Evolutionary conservation across 2,888 invertebrate species (phyloP), one percentile per base, ranked within the genome.

Genomic region (Lycocerus yunnanus): DNA sequence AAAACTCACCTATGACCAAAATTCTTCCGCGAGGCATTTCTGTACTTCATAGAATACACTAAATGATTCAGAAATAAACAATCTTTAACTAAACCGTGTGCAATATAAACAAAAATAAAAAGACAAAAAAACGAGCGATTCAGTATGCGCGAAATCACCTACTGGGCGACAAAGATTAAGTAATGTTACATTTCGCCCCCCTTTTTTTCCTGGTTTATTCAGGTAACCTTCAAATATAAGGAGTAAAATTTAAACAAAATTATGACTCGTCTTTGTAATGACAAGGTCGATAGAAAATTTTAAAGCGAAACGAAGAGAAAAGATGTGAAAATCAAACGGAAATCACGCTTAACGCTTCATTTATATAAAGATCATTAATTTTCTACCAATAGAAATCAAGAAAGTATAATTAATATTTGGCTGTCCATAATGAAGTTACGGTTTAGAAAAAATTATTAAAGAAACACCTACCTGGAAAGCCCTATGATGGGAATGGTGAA

Each of bases 381-480:
- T 72, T 68, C 67, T 21, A 72, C 68, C 63, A 68, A 68, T 63
- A 72, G 58, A 68, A 43, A 24, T 16, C 20, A 66, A 59, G 66
- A 24, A 72, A 58, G 66, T 18, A 24, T 43, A 68, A 73, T 73
- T 73, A 73, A 73, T 73, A 69, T 65, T 66, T 65, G 24, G 68
- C 68, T 9, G 59, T 43, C 18, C 11, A n/a, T 58, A 24, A 66
- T 15, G 59, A 14, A 18, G 16, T 65, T 65, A 16, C 58, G 13
- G 15, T 70, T 66, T 58, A 66, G 15, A 69, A n/a, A 71, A 70
- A 71, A 66, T 61, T 66, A 72, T 58, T 18, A 58, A 74, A 65
- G 18, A 13, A 27, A 69, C 43, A 87, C 88, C 87, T 86, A 94
- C 94, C 91, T 93, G 93, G 86, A 93, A 90, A 78, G 90, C 91